Conservation (phyloP, 2,113 vertebrate genomes). For the Cyprinodon variegatus region DNA sequence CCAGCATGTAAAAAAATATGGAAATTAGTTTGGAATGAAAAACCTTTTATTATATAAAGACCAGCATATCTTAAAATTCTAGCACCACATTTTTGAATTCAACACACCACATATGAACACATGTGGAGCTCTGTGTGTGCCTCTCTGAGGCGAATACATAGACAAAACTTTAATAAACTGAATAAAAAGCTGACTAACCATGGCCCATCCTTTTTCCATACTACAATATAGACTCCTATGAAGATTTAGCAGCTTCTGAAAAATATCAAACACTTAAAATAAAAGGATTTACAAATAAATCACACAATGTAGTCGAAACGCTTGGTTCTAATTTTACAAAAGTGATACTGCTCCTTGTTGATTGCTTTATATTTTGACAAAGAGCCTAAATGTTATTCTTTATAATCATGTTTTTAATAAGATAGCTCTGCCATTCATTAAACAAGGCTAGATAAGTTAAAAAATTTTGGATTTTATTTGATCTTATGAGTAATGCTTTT, state of each 20-base stretch:
- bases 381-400: background rate
- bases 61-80: too few relatives aligned
- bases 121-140: too few relatives aligned
- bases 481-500: background rate
- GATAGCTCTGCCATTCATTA: background rate
- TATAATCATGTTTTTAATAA: background rate
- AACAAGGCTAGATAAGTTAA: background rate
- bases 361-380: background rate
- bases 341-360: background rate
- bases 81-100: too few relatives aligned
- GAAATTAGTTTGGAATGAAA: too few relatives aligned
- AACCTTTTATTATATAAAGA: too few relatives aligned
- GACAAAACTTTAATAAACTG: too few relatives aligned
- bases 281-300: background rate
- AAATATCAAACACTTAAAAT: background rate
- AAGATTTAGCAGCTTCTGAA: background rate
- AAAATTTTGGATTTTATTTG: background rate
- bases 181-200: too few relatives aligned
- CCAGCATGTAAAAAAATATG: too few relatives aligned
- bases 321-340: background rate
- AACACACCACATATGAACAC: too few relatives aligned
- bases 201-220: background rate
- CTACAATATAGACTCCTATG: background rate
- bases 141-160: too few relatives aligned
- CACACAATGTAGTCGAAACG: background rate